Base-by-base conservation (phyloP, 2,888 invertebrate genomes). In the Antheraea yamamai region DNA sequence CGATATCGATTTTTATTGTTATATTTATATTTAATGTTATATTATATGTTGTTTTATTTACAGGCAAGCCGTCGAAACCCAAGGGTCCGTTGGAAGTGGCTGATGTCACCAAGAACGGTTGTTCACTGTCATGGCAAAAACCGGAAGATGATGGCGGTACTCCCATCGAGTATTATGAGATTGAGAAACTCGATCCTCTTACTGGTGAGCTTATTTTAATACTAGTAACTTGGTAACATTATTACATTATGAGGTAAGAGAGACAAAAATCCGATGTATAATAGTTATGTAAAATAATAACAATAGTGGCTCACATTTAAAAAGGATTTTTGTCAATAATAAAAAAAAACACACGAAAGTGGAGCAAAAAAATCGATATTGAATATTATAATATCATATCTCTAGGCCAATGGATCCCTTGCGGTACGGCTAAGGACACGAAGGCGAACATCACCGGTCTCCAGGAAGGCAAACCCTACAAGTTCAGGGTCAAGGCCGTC, bases 401-500 rank as follows among this genome's bases (percentile, higher is more conserved):
- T 66, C 51, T 81, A 94, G 98, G 98, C 78, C 96, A 97, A 93
- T 99, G 99, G 99, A 96, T 98, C 74, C 98, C 98, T 14, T 98
- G 98, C 85, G 98, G 97, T 30, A 97, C 98, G 77, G 97, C 98
- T 68, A 97, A 97, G 76, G 98, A 97, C 84, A 97, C 98, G 47
- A 98, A 98, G 93, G 97, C 97, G 0, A 98, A 97, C 81, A 83
- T 95, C 4, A 92, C 94, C 12, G 98, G 98, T 0, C 95, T 99
- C 72, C 97, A 98, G 82, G 98, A 98, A 89, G 99, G 99, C 84
- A 99, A 99, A 90, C 98, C 98, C 0, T 99, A 99, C 94, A 98
- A 99, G 95, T 99, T 99, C 96, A 96, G 99, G 73, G 99, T 99
- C 0, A 97, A 98, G 85, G 99, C 99, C 30, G 99, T 99, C 74